Conservation (phyloP, 2,888 invertebrate genomes). For the Caenorhabditis zanzibari region DNA sequence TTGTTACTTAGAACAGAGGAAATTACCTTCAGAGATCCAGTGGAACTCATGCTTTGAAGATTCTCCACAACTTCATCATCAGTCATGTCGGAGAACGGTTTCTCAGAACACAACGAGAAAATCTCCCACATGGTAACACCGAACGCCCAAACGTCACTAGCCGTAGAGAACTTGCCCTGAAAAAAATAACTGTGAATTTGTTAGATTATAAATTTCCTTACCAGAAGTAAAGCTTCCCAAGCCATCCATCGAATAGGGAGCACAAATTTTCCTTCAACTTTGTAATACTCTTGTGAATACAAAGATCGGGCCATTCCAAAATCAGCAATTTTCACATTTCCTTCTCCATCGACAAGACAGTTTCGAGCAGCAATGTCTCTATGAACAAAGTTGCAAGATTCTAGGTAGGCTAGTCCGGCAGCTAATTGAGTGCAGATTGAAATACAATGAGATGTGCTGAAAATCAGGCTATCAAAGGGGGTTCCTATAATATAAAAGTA, state of each 20-base stretch:
- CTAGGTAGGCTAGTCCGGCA: conserved; percentile 93
- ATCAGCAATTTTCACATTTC: conserved; percentile 87
- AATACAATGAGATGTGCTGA: conserved; percentile 68
- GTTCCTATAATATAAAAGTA: too few species aligned
- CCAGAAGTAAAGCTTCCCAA: conserved; percentile 77
- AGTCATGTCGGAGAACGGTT: conserved; percentile 89
- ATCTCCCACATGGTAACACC: conserved; percentile 93
- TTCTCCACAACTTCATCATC: conserved; percentile 91
- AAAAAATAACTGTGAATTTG: conserved; percentile 63
- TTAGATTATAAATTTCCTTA: conserved; percentile 12
- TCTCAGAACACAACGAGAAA: conserved; percentile 89
- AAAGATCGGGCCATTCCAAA: conserved; percentile 91
- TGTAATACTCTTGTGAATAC: conserved; percentile 91
- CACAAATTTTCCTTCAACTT: conserved; percentile 88
- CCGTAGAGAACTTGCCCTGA: conserved; percentile 91
- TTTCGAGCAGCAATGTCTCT: conserved; percentile 88
- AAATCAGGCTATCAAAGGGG: too few species aligned
- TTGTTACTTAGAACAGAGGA: background rate
- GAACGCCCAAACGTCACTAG: conserved; percentile 94
- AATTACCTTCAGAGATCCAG: conserved; percentile 69
- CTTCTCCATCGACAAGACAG: conserved; percentile 89
- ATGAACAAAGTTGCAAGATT: conserved; percentile 93
- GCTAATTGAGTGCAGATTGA: conserved; percentile 87
- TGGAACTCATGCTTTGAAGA: conserved; percentile 84
- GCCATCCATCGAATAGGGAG: conserved; percentile 88